Base-by-base conservation (phyloP, 35 echinoderm and acorn worm genomes). In the Eucidaris tribuloides region DNA sequence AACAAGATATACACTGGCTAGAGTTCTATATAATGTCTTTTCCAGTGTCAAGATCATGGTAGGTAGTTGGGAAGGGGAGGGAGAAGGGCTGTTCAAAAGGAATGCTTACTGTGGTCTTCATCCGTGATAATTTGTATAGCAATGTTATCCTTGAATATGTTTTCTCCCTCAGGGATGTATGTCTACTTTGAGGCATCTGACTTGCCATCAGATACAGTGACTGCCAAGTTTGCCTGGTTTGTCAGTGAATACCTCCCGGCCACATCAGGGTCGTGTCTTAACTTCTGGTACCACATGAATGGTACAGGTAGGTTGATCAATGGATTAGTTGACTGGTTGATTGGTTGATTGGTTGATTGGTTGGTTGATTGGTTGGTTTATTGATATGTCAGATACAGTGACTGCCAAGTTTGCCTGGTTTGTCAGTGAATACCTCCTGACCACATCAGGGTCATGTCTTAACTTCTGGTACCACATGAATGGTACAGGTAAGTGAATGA, bases 211-310 rank as follows among this genome's bases (percentile, higher is more conserved):
- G 32, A 48, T 37, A 54, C 76, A n/a, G 54, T 44, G 42, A 77
- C 6, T 5, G 71, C 68, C 14, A 3, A 76, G 6, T 54, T 83
- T 11, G 91, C 91, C 25, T 56, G 68, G 58, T 72, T 93, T n/a
- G 57, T 54, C 35, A 93, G 91, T 79, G 60, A 89, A 46, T 68
- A 89, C 79, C 74, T 89, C 22, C 91, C 84, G 17, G 17, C 42
- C 11, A 42, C 65, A 11, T 39, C 89, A 25, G 79, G 87, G n/a
- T n/a, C n/a, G 64, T 93, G 91, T 49, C 60, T 93, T 20, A 83
- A 64, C 54, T 81, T 93, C 62, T 88, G 80, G 80, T 93, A 93
- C 35, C 91, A 93, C 71, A 93, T 93, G 91, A 88, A 88, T 57
- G 91, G 91, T n/a, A 9, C 24, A 43, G 70, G 70, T 76, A 76